phyloP scores from a whole-genome alignment of 2,797 vertebrate genomes.

The Darevskia nairensis region DNA sequence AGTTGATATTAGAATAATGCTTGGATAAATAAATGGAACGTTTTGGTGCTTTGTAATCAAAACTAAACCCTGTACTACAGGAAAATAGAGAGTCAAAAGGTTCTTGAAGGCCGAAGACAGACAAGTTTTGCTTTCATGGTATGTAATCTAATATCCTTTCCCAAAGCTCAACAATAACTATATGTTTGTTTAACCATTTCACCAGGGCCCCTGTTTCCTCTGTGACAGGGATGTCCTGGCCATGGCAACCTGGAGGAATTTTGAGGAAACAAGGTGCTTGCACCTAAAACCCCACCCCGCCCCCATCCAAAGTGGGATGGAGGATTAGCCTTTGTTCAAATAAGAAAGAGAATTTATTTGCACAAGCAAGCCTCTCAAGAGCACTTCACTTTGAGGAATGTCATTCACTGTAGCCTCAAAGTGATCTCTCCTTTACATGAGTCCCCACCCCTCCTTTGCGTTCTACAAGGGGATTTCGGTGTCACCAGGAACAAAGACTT shows the following conservation, averaged over 20 bases:
- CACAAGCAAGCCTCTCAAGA: neutral
- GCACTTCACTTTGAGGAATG: slow-evolving; percentile 8
- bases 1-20: slow-evolving; percentile 72
- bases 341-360: slow-evolving; percentile 43
- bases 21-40: slow-evolving; percentile 73
- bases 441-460: neutral
- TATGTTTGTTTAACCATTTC: slow-evolving; percentile 77
- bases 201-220: slow-evolving; percentile 64
- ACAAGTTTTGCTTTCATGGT: slow-evolving; percentile 62
- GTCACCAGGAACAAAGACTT: neutral
- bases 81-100: slow-evolving; percentile 66
- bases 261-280: slow-evolving; percentile 45
- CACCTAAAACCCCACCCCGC: slow-evolving; percentile 44
- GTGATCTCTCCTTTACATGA: neutral
- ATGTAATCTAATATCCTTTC: slow-evolving; percentile 80
- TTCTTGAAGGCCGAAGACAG: slow-evolving; percentile 68
- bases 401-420: fast-evolving
- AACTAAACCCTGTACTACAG: slow-evolving; percentile 56
- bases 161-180: slow-evolving; percentile 74
- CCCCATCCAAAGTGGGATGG: slow-evolving; percentile 48
- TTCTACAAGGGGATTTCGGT: neutral
- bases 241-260: slow-evolving; percentile 71
- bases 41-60: slow-evolving; percentile 68
- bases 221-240: slow-evolving; percentile 49
- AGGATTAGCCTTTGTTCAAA: slow-evolving; percentile 49